Evolutionary conservation across 2,888 invertebrate species (phyloP).

Genomic region (Zele albiditarsus): DNA sequence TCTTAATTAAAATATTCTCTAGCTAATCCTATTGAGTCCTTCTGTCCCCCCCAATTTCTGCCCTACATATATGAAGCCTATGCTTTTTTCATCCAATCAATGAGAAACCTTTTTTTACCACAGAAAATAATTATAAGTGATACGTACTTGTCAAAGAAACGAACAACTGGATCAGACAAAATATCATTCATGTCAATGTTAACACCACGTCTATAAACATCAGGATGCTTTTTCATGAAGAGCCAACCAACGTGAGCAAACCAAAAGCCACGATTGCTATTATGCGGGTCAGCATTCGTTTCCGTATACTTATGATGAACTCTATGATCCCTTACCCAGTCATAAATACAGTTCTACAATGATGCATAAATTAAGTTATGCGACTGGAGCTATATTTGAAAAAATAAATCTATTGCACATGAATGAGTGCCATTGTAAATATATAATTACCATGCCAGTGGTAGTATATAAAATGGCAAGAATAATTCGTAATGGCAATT

Average conservation of each 20-base stretch:
- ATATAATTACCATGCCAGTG: neutral
- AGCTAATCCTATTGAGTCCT: too few relatives aligned
- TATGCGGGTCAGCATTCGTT: constrained; percentile 88
- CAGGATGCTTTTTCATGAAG: constrained; percentile 90
- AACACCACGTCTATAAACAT: constrained; percentile 83
- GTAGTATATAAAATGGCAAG: constrained; percentile 78
- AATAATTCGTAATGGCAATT: constrained; percentile 87
- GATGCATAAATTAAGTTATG: constrained; percentile 18
- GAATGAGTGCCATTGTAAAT: neutral
- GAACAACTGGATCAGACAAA: constrained; percentile 82
- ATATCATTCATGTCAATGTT: constrained; percentile 89
- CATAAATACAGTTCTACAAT: constrained; percentile 79
- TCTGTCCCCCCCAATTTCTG: too few relatives aligned
- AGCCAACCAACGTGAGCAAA: constrained; percentile 96
- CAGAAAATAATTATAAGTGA: neutral
- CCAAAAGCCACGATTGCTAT: constrained; percentile 88
- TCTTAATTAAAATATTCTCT: too few relatives aligned
- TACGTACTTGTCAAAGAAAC: constrained; percentile 83
- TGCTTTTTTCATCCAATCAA: too few relatives aligned
- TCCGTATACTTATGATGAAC: constrained; percentile 85
- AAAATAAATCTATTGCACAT: neutral
- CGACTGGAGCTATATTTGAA: neutral
- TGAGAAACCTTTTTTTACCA: too few relatives aligned
- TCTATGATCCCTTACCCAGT: constrained; percentile 86
- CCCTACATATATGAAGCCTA: too few relatives aligned